Percentiles rank a stretch among this genome's conserved stretches.
phyloP scores from a whole-genome alignment of 2,113 vertebrate genomes.

The western clawed frog (Xenopus tropicalis) region DNA sequence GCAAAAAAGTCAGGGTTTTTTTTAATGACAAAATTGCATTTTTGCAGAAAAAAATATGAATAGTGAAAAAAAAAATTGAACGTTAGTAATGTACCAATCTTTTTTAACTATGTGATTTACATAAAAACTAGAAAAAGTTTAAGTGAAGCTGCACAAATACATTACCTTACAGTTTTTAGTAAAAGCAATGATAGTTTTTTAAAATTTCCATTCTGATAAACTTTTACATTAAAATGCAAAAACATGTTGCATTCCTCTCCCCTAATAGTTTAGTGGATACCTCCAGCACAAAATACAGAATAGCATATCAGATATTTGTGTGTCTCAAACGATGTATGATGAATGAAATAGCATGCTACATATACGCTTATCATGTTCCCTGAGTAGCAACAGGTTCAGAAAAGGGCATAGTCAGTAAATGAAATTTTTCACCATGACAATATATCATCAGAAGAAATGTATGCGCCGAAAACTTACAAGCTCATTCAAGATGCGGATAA shows the following conservation, averaged over 20 bases:
- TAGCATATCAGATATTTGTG: slow-evolving; percentile 93
- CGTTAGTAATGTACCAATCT: too few species aligned
- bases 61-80: too few species aligned
- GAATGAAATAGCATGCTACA: slow-evolving; percentile 97
- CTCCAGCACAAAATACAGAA: slow-evolving; percentile 73
- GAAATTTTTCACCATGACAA: slow-evolving; percentile 98
- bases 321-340: slow-evolving; percentile 96
- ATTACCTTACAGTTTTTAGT: slow-evolving; percentile 20
- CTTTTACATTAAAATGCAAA: slow-evolving; percentile 70
- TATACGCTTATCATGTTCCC: slow-evolving; percentile 97
- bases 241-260: slow-evolving; percentile 69
- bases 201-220: slow-evolving; percentile 65
- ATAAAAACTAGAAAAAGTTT: too few species aligned
- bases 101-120: too few species aligned
- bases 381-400: slow-evolving; percentile 99
- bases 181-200: slow-evolving; percentile 54
- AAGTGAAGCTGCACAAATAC: too few species aligned
- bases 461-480: slow-evolving; percentile 89
- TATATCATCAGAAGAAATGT: slow-evolving; percentile 98
- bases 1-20: too few species aligned
- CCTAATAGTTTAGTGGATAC: slow-evolving; percentile 78
- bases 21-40: too few species aligned
- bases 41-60: too few species aligned
- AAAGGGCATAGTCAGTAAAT: slow-evolving; percentile 98
- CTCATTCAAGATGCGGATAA: slow-evolving; percentile 83